phyloP scores from a whole-genome alignment of 2,888 invertebrate species.

The Anorthoa munda region DNA sequence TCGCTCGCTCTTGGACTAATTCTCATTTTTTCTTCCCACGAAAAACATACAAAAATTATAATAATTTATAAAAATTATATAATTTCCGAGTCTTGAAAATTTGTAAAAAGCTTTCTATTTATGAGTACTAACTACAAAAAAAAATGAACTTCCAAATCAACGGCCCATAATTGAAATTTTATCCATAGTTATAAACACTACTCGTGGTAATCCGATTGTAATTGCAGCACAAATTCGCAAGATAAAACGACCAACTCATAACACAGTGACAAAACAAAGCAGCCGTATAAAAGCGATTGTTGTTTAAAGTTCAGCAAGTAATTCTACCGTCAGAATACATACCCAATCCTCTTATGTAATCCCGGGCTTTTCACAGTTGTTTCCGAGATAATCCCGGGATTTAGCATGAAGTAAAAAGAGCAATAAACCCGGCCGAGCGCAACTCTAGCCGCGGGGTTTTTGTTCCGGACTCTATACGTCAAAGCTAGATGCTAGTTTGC shows the following conservation, averaged over 20 bases:
- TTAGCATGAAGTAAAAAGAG: conserved; percentile 56
- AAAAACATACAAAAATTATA: too few relatives aligned
- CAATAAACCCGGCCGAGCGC: conserved; percentile 54
- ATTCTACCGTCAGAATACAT: conserved; percentile 46
- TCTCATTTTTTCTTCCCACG: too few relatives aligned
- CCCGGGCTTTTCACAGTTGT: conserved; percentile 49
- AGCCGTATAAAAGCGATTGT: conserved; percentile 3
- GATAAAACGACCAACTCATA: neutral
- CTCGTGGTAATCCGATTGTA: neutral
- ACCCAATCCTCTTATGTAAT: conserved; percentile 55
- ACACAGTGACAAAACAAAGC: conserved; percentile 10
- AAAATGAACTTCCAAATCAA: too few relatives aligned
- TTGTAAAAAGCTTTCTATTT: too few relatives aligned
- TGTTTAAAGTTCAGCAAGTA: conserved; percentile 41
- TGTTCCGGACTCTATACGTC: conserved; percentile 12
- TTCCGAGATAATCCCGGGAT: conserved; percentile 47
- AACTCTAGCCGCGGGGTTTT: conserved; percentile 37
- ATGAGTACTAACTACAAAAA: too few relatives aligned
- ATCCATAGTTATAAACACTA: neutral
- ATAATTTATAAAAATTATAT: too few relatives aligned
- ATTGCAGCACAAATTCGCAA: neutral
- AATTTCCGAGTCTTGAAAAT: too few relatives aligned
- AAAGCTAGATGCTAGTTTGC: conserved; percentile 27
- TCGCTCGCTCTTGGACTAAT: too few relatives aligned
- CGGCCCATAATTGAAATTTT: too few relatives aligned